Percentiles rank a stretch among this genome's conserved stretches.
phyloP scores from a whole-genome alignment of 2,888 invertebrate species.

The Acleris literana region DNA sequence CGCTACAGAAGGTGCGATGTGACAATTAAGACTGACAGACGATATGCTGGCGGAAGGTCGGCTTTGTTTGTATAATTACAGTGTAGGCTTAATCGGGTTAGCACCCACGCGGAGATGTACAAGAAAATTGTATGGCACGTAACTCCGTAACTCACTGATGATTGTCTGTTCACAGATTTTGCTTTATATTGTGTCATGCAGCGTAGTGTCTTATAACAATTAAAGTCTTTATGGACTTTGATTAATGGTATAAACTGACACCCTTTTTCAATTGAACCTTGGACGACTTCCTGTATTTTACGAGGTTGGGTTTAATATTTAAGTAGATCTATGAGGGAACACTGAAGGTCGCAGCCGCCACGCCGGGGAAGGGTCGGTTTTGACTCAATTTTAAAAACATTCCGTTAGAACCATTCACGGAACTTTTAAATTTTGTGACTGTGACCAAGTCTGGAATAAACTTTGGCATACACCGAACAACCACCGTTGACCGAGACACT shows the following conservation, averaged over 20 bases:
- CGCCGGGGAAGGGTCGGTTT: not conserved
- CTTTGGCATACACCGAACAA: too few relatives aligned
- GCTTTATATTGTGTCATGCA: slow-evolving; percentile 2
- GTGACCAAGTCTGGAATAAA: too few relatives aligned
- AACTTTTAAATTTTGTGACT: too few relatives aligned
- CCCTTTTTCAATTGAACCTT: slow-evolving; percentile 27
- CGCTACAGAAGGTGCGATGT: not conserved
- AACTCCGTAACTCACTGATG: slow-evolving; percentile 5
- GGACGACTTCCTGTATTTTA: slow-evolving; percentile 20
- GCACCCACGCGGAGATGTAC: slow-evolving; percentile 27
- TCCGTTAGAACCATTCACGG: too few relatives aligned
- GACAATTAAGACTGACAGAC: not conserved
- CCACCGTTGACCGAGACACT: not conserved
- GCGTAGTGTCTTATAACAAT: slow-evolving; percentile 7
- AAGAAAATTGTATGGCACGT: slow-evolving; percentile 30
- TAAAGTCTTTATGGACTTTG: slow-evolving; percentile 13
- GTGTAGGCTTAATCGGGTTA: slow-evolving; percentile 31
- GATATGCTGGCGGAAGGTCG: slow-evolving; percentile 19
- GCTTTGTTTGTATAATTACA: slow-evolving; percentile 34
- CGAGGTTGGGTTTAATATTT: slow-evolving; percentile 3
- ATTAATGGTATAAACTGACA: slow-evolving; percentile 20
- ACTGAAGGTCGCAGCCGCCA: not conserved
- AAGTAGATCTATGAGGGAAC: not conserved
- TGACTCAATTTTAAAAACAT: not conserved
- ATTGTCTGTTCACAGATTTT: slow-evolving; percentile 15